A percentile compares a stretch with the other conserved stretches of the same genome.
Conservation (phyloP, 2,797 vertebrate species). For the Sebastes iracundus region DNA sequence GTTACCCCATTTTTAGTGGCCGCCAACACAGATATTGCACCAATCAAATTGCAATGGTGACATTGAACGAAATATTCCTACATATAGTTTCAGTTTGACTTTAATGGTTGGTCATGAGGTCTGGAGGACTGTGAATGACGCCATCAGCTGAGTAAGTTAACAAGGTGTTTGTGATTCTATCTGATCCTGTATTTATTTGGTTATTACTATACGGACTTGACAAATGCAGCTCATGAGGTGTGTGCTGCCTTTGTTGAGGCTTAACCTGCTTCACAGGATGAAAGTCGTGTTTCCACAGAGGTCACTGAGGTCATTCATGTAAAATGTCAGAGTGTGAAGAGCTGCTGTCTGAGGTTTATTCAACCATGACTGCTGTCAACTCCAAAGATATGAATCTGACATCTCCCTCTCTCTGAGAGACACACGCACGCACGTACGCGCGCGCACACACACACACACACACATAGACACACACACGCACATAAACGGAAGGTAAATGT, state of each 20-base stretch:
- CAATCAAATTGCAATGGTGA: too few species aligned
- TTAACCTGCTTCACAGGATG: background rate
- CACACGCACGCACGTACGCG: rapidly evolving
- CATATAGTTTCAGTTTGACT: too few species aligned
- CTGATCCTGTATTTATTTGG: too few species aligned
- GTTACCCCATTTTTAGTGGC: too few species aligned
- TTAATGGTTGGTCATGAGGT: too few species aligned
- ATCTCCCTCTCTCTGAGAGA: background rate
- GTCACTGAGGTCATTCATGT: background rate
- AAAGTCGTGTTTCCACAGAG: background rate
- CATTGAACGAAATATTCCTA: rapidly evolving
- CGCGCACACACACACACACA: too few species aligned
- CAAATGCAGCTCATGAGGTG: background rate
- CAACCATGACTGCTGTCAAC: background rate
- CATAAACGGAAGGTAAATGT: background rate
- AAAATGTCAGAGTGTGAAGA: background rate
- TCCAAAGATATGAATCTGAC: background rate
- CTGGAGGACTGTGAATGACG: too few species aligned
- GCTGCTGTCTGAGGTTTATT: background rate
- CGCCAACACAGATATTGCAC: too few species aligned
- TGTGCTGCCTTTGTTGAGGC: background rate
- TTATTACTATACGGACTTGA: background rate
- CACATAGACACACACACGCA: background rate
- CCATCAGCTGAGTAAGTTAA: too few species aligned
- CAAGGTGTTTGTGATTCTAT: too few species aligned